A percentile compares a stretch with the other conserved stretches of the same genome.
Evolutionary conservation across 2,797 vertebrate species (phyloP).

Genomic region (Serranus cabrilla): DNA sequence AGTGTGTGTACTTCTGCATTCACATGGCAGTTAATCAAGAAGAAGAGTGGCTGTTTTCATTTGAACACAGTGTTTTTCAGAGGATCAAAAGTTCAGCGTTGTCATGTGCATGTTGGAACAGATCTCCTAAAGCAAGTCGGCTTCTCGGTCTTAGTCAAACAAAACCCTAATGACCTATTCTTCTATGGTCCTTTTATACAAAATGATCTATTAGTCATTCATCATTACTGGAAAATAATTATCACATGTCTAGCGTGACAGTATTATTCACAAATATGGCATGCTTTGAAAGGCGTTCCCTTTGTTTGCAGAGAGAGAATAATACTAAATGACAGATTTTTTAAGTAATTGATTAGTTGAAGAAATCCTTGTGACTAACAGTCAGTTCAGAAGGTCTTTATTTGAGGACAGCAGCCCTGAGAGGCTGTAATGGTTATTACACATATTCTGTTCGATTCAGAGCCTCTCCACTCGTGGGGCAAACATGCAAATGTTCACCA

Average conservation of each 20-base stretch:
- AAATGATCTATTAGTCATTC: constrained; percentile 30
- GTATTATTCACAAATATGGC: constrained; percentile 3
- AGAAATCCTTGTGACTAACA: constrained; percentile 3
- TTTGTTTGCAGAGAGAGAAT: constrained; percentile 8
- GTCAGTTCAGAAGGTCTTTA: background rate
- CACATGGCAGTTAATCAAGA: constrained; percentile 11
- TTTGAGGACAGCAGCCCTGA: background rate
- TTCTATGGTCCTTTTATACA: background rate
- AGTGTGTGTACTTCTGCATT: background rate
- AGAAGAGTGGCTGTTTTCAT: constrained; percentile 44
- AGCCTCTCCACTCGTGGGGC: background rate
- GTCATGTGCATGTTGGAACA: constrained; percentile 56
- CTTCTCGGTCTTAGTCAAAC: constrained; percentile 24
- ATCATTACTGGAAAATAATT: constrained; percentile 32
- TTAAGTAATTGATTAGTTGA: background rate
- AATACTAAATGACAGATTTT: background rate
- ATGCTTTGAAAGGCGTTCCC: constrained; percentile 8
- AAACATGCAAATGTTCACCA: constrained; percentile 11
- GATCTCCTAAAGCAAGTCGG: constrained; percentile 35
- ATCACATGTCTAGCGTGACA: background rate
- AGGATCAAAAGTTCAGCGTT: constrained; percentile 69
- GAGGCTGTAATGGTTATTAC: constrained; percentile 7
- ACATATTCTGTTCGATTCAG: constrained; percentile 7
- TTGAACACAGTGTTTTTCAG: constrained; percentile 49
- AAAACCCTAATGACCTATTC: constrained; percentile 31